Evolutionary conservation across 2,797 vertebrate genomes (phyloP).

Genomic region (Macropus fuliginosus): DNA sequence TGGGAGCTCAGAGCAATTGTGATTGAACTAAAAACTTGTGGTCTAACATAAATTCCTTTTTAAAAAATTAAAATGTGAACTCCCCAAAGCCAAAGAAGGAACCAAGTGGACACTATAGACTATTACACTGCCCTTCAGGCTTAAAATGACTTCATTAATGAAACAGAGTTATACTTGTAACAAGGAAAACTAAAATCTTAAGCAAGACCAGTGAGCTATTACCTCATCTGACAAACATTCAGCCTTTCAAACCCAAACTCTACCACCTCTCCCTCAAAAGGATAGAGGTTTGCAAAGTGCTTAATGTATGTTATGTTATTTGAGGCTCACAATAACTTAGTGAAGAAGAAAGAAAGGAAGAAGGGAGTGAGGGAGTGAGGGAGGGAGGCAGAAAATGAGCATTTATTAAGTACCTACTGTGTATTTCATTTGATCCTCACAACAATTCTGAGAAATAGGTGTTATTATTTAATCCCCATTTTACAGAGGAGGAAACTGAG

Average conservation of each 20-base stretch:
- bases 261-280: neutral
- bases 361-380: neutral
- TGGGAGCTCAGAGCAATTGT: neutral
- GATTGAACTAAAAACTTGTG: neutral
- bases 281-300: neutral
- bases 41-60: neutral
- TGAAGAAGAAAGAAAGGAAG: neutral
- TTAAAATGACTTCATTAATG: neutral
- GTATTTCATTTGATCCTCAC: neutral
- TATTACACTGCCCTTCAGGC: neutral
- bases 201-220: neutral
- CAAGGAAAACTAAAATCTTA: neutral
- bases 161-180: neutral
- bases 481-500: neutral
- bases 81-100: neutral
- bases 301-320: neutral
- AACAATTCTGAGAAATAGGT: neutral
- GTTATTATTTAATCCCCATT: neutral
- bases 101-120: neutral
- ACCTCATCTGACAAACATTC: neutral
- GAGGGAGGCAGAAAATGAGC: neutral
- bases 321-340: neutral
- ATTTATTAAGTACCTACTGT: neutral
- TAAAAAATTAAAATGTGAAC: neutral
- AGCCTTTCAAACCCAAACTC: neutral